Base-by-base conservation (phyloP, 92 coral and sea anemone genomes). In the Heliopora coerulea region DNA sequence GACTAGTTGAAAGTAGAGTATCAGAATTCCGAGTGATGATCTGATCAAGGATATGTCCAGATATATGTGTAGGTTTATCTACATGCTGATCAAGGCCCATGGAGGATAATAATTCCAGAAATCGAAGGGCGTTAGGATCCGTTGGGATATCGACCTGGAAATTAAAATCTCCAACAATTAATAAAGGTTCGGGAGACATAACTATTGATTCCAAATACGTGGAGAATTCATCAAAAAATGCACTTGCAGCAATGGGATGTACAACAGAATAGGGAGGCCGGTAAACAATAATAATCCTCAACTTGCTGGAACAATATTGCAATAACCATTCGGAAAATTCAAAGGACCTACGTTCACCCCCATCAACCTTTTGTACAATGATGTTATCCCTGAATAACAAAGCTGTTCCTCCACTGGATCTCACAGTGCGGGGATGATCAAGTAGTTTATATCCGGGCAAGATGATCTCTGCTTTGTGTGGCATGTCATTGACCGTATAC, bases 251-350 rank as follows among this genome's bases (percentile, higher is more conserved):
- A 11, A 57, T 73, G 20, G 82, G 81, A 37, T 81, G 85, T 9
- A 11, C 39, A 14, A 49, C 15, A 52, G 85, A 81, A 39, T 62
- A 75, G 1, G 77, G 86, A 0, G 66, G 49, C 13, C 86, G 82
- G 35, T 82, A 82, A 2, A 82, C 54, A 56, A 82, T 67, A 20
- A 75, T 25, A 0, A 73, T 9, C 3, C 73, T 49, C 21, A 73
- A 42, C 9, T 58, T 60, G 3, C 19, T 1, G 0, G 59, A 34
- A 12, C 66, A 41, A 49, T 58, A 73, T 28, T 49, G 13, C 30
- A 82, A 69, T 52, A 41, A 27, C 87, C 83, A 78, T 61, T 78
- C 87, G 9, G 87, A 83, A 59, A 83, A 83, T 68, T 83, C 83
- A 64, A 83, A 72, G 14, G 80, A 83, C 28, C 65, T 66, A 27